These are phyloP conservation scores for Lysandra coridon DNA, from an alignment of 2,888 invertebrate species.

Conservation along the genomic window DNA sequence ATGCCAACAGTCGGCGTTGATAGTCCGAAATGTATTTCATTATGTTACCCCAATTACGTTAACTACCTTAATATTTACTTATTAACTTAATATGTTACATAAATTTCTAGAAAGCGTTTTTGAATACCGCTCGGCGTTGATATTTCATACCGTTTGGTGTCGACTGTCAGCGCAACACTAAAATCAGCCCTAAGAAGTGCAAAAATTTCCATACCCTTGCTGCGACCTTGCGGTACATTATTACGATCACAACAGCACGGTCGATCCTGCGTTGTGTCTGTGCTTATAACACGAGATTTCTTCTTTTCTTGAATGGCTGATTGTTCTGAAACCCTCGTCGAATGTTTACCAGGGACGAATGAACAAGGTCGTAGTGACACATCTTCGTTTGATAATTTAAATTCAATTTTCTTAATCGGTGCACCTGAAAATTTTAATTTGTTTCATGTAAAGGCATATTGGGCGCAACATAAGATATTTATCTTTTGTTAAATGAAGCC, in stretches of 20 bases:
- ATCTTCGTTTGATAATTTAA: background rate
- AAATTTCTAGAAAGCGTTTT: no score
- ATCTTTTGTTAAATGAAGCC: no score
- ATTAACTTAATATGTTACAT: no score
- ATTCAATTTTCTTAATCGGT: slow-evolving; percentile 9
- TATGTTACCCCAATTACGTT: no score
- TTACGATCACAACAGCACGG: slow-evolving; percentile 49
- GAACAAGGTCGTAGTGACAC: background rate
- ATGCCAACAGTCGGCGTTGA: no score
- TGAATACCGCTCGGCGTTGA: no score
- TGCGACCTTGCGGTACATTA: background rate
- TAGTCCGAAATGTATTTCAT: no score
- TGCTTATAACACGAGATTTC: slow-evolving; percentile 40
- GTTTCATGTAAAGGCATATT: background rate
- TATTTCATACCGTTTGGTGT: no score
- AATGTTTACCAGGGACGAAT: background rate
- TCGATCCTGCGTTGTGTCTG: slow-evolving; percentile 55
- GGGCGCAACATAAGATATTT: no score
- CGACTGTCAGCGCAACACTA: no score
- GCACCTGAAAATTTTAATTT: background rate
- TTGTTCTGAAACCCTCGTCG: background rate
- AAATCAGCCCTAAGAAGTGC: no score
- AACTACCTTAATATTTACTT: no score
- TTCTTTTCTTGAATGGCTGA: background rate
- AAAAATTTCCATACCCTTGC: background rate